Evolutionary conservation across 2,888 invertebrate genomes (phyloP).

Genomic region (Malacosoma neustria): DNA sequence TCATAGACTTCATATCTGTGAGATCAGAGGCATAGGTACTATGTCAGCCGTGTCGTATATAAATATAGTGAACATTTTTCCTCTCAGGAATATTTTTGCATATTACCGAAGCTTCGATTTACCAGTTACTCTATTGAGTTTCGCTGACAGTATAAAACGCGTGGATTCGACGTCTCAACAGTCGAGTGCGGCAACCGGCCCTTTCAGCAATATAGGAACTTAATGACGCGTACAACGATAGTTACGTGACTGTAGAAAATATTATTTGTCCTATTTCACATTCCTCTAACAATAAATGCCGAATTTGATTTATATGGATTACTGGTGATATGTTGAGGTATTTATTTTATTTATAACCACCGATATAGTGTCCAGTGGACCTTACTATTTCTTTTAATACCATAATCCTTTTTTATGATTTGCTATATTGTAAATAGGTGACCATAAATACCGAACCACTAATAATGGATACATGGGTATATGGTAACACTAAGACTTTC

Average conservation of each 20-base stretch:
- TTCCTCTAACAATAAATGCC: slow-evolving; percentile 10
- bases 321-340: background rate
- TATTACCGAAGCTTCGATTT: slow-evolving; percentile 30
- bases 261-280: slow-evolving; percentile 18
- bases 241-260: slow-evolving; percentile 23
- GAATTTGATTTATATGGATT: background rate
- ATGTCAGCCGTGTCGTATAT: no score
- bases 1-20: no score
- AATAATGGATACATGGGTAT: no score
- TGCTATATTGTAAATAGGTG: no score
- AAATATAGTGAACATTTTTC: no score
- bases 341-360: no score
- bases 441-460: no score
- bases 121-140: slow-evolving; percentile 39
- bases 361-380: no score
- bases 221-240: slow-evolving; percentile 25
- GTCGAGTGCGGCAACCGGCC: slow-evolving; percentile 17
- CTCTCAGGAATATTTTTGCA: slow-evolving; percentile 27
- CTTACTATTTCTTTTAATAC: no score
- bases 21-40: no score
- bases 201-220: slow-evolving; percentile 31
- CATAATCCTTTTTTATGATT: no score
- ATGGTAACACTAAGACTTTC: no score
- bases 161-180: slow-evolving; percentile 28
- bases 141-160: slow-evolving; percentile 40